Evolutionary conservation across 1,140 invertebrate genomes (phyloP), one percentile per base, ranked within the genome.

Genomic region (Cherax quadricarinatus): DNA sequence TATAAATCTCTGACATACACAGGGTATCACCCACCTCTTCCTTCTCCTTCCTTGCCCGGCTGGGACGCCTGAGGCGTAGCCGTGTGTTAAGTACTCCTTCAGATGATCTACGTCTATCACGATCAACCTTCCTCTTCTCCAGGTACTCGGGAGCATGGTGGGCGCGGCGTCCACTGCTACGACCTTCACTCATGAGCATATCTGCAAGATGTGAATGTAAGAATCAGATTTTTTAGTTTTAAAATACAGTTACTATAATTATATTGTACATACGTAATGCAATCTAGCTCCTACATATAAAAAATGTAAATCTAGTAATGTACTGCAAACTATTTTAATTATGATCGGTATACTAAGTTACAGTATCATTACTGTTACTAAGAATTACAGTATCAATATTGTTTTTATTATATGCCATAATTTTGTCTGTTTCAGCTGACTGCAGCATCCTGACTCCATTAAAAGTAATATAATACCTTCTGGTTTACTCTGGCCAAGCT

Each of bases 131-230:
- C 73, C 97, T 95, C 94, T 97, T 97, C 94, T 99, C 98, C 78
- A 99, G 95, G 95, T 99, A 99, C 93, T 98, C 98, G 3, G 98
- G 98, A 0, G 98, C 97, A n/a, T 97, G 97, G 89, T 98, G 96
- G 94, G 91, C 91, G n/a, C 90, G 48, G 7, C 90, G 78, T n/a
- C 90, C 86, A 30, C 81, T 79, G 49, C 86, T 84, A 49, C 86
- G 85, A 12, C 70, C 70, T 75, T 75, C 70, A 30, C n/a, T 75
- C 70, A 75, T 75, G 6, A 75, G 70, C 70, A 75, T 75, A 30
- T 75, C 70, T 75, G 21, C 7, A 30, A 30, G 21, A 57, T 57
- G 1, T 57, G 9, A 57, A 10, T 57, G 5, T 57, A 57, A 57
- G 53, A 57, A 57, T 14, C 9, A 57, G 9, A 14, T 57, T 10